A percentile compares a stretch with the other conserved stretches of the same genome.
Evolutionary conservation across 2,888 invertebrate genomes (phyloP).

Genomic region (Trichogramma evanescens): DNA sequence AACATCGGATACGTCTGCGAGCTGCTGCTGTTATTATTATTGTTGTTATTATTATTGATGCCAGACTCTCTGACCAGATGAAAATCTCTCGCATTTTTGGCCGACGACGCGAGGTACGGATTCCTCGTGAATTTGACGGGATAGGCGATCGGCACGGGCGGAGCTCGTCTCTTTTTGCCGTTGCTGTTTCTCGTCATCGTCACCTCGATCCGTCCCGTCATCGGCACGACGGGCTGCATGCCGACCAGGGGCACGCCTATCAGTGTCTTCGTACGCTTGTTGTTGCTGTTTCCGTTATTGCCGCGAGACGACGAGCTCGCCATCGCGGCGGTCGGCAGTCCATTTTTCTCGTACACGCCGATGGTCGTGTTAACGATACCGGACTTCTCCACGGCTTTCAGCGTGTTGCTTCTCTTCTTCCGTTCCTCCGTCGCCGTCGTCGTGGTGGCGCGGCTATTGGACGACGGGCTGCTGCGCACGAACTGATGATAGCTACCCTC

Average conservation of each 20-base stretch:
- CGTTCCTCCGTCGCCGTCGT: conserved; percentile 2
- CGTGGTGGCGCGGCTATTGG: conserved; percentile 4
- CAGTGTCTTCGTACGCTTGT: not conserved
- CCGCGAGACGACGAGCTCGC: not conserved
- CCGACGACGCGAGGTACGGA: not conserved
- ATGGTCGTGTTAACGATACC: conserved; percentile 39
- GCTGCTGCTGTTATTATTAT: not conserved
- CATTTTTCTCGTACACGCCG: conserved; percentile 38
- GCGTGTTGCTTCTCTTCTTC: conserved; percentile 19
- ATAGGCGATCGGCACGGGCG: conserved; percentile 5
- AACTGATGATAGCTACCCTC: conserved; percentile 5
- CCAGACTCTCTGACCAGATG: conserved; percentile 14
- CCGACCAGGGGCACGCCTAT: conserved; percentile 43
- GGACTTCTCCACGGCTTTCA: conserved; percentile 20
- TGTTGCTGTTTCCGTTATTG: not conserved
- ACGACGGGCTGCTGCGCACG: not conserved
- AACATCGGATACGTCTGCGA: not conserved
- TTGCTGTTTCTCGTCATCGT: conserved; percentile 12
- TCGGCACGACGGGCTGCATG: conserved; percentile 36
- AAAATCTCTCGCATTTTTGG: conserved; percentile 24
- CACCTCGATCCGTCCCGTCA: not conserved
- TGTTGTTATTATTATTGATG: not conserved
- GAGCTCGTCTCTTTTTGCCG: conserved; percentile 12
- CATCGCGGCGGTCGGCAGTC: not conserved
- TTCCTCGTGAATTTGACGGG: conserved; percentile 12